Evolutionary conservation across 2,113 vertebrate genomes (phyloP), one percentile per base, ranked within the genome.

Genomic region (Cheilinus undulatus): DNA sequence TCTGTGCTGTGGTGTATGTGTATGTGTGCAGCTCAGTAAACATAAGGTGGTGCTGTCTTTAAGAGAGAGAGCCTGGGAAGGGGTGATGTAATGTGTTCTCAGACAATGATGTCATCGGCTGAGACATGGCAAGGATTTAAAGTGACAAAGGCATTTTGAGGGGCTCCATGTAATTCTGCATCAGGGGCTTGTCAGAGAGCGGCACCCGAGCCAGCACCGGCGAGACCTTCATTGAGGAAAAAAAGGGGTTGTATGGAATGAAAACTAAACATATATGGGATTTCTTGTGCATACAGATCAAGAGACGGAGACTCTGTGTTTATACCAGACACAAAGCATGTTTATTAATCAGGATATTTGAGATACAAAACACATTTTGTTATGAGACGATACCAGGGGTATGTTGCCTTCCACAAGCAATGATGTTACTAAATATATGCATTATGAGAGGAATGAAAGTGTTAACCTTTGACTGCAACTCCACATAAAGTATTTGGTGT

Each of bases 41-140:
- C 88, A 90, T 86, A 89, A 92, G 90, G 89, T 84, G 85, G 83
- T 84, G 88, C 86, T 89, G 87, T 90, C 89, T 91, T 90, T 91
- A 89, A 91, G 89, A 85, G 89, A 73, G 91, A 83, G 84, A 80
- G 90, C 90, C 91, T 89, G 88, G 88, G 86, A 94, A 94, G 91
- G 84, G 92, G 86, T 94, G 94, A 94, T 94, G 93, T 94, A 94
- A 94, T 94, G 92, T 92, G 89, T 91, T 94, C 92, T 92, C 91
- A 92, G 93, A 92, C 91, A 92, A 93, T 94, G 94, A 94, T 94
- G 93, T 94, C 94, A 94, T 94, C 91, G 74, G 69, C 85, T 88
- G 86, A 92, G 90, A 92, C 90, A 76, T 80, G 69, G 87, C 76
- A 62, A 86, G 88, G 85, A 92, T 93, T 93, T 92, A 92, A 92